Evolutionary conservation across 2,888 invertebrate genomes (phyloP), one percentile per base, ranked within the genome.

Genomic region (Rhagium mordax): DNA sequence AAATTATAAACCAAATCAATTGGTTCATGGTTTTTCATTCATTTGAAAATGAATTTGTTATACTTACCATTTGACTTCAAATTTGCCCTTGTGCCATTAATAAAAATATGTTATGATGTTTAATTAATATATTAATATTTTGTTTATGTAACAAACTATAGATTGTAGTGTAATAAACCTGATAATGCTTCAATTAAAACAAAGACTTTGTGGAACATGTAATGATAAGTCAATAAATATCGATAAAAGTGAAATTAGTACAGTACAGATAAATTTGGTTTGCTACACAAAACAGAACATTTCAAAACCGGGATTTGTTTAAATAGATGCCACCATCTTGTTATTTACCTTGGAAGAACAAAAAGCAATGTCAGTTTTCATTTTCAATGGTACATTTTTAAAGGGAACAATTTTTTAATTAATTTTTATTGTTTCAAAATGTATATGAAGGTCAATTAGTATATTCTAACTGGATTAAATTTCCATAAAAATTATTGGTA

Each of bases 361-460:
- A 59, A 59, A 15, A 16, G 57, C 57, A 59, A 59, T 59, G 29
- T 59, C 57, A 59, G 29, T 6, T 7, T 59, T n/a, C n/a, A n/a
- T n/a, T n/a, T n/a, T 7, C 27, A 29, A 59, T 59, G 27, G 24
- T 29, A 13, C 10, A n/a, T n/a, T 33, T 33, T 29, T 29, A 16
- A 29, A 20, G 29, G 18, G 13, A 29, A 29, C 18, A 29, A 29
- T 59, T 59, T 27, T 59, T n/a, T 59, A 16, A 18, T n/a, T 27
- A 29, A 29, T 33, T 33, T 59, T 29, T 53, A 13, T 53, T 27
- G 29, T 59, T 29, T 15, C 3, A 27, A 59, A 59, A 29, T 59
- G 7, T 59, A 15, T 29, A 21, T 59, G 57, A 59, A 59, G 57
- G 57, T 16, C 27, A 16, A 59, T 59, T 59, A 27, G 16, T 59